A percentile compares a stretch with the other conserved stretches of the same genome.
These are phyloP conservation scores for Montipora cactus DNA, from an alignment of 64 coral and sea anemone genomes.

Conservation along the genomic window DNA sequence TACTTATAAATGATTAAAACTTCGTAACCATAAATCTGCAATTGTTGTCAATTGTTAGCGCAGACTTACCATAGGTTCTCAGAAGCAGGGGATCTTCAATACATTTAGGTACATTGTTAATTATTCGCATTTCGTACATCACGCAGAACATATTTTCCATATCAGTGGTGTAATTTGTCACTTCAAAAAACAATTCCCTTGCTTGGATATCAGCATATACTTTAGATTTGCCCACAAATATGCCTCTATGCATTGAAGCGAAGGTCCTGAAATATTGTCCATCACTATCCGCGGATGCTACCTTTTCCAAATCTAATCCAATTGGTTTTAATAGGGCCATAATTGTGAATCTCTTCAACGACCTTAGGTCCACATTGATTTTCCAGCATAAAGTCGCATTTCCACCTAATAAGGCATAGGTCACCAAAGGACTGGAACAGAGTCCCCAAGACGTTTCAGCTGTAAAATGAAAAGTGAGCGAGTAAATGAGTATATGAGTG, in stretches of 20 bases:
- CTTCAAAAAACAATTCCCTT: not conserved
- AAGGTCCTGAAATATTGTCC: not conserved
- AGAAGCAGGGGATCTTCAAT: not conserved
- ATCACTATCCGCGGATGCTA: not conserved
- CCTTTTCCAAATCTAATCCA: not conserved
- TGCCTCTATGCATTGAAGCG: not conserved
- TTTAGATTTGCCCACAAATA: not conserved
- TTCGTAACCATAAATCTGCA: too few relatives aligned
- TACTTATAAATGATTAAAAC: too few relatives aligned
- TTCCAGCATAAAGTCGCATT: slow-evolving; percentile 27
- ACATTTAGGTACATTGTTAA: not conserved
- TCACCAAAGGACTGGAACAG: not conserved
- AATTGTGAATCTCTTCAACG: not conserved
- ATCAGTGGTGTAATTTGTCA: not conserved
- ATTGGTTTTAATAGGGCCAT: slow-evolving; percentile 17
- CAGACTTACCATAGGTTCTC: not conserved
- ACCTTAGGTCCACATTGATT: not conserved
- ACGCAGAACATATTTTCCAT: slow-evolving; percentile 15
- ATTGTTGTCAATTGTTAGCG: not conserved
- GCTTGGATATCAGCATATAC: not conserved
- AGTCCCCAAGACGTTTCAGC: not conserved
- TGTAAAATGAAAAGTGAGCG: not conserved
- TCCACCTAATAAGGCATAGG: not conserved
- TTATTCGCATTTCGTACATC: not conserved
- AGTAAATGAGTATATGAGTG: not conserved